Percentiles rank a stretch among this genome's conserved stretches.
phyloP scores from a whole-genome alignment of 2,113 vertebrate genomes.

The Dromas ardeola region DNA sequence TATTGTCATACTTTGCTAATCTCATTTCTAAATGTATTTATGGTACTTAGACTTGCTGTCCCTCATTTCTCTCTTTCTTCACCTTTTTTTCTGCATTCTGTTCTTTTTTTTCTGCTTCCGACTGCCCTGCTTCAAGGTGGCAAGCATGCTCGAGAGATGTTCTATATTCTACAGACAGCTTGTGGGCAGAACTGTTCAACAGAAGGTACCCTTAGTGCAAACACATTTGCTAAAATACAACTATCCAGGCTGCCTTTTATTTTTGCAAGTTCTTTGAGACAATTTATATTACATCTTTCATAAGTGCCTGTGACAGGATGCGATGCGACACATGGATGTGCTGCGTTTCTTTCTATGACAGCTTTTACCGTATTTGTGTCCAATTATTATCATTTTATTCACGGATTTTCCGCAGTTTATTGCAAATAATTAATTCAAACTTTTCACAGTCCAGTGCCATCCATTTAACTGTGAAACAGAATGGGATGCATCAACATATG shows the following conservation, averaged over 20 bases:
- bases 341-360: constrained; percentile 68
- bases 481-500: constrained; percentile 59
- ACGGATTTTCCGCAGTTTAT: constrained; percentile 58
- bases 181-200: constrained; percentile 99
- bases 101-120: constrained; percentile 83
- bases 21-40: constrained; percentile 86
- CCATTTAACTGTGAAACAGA: constrained; percentile 62
- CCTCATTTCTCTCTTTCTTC: constrained; percentile 84
- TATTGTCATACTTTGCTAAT: constrained; percentile 85
- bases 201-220: constrained; percentile 94
- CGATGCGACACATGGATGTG: constrained; percentile 70
- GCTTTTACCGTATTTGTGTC: constrained; percentile 62
- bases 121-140: constrained; percentile 95
- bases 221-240: constrained; percentile 81
- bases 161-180: constrained; percentile 98
- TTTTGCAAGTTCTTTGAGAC: constrained; percentile 66
- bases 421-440: constrained; percentile 61
- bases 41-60: constrained; percentile 83
- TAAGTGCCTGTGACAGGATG: constrained; percentile 78
- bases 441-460: constrained; percentile 54
- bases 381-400: constrained; percentile 68
- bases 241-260: constrained; percentile 79
- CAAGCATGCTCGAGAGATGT: constrained; percentile 97
- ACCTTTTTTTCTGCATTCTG: constrained; percentile 82
- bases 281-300: constrained; percentile 78